Base-by-base conservation (phyloP, 2,113 vertebrate species). In the Cyprinodon brontotheroides region DNA sequence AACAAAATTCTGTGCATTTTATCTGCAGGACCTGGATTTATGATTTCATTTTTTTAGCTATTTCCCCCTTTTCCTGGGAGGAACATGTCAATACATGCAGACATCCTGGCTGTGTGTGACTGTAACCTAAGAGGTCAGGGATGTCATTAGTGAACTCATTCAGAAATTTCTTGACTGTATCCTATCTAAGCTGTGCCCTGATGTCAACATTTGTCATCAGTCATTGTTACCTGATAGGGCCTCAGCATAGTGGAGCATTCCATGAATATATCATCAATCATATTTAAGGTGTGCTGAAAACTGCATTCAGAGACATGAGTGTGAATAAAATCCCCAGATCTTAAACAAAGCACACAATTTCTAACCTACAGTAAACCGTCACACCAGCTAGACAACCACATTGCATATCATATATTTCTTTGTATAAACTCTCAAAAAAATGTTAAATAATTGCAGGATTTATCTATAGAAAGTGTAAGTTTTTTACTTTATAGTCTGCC, bases 41-140 rank as follows among this genome's bases (percentile, higher is more conserved):
- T 83, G 70, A 91, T 85, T 87, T 82, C 65, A 84, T 82, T 88
- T 89, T 89, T 80, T 72, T 75, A 87, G 62, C 70, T 74, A 67
- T 75, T 87, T 79, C 82, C 84, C 71, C 86, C 78, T 83, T 92
- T 91, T 92, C 87, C 83, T 68, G 63, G 61, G 47, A 82, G 80
- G 90, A 57, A 91, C 80, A 6, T 93, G 92, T 81, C 78, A 67
- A 82, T 82, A 86, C 92, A 86, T 64, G 92, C 83, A 88, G 74
- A 91, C 87, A 86, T 93, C 92, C 91, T 92, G 84, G 63, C 78
- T 77, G 79, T 87, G 69, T 72, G 79, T 29, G 37, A 66, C 38
- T 70, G 90, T 78, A 89, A 89, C 82, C 87, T 14, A 82, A 92
- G 84, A 85, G 88, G 86, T 88, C 83, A 78, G 66, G 50, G 79